Evolutionary conservation across 2,113 vertebrate genomes (phyloP).

Genomic region (Plectropomus leopardus): DNA sequence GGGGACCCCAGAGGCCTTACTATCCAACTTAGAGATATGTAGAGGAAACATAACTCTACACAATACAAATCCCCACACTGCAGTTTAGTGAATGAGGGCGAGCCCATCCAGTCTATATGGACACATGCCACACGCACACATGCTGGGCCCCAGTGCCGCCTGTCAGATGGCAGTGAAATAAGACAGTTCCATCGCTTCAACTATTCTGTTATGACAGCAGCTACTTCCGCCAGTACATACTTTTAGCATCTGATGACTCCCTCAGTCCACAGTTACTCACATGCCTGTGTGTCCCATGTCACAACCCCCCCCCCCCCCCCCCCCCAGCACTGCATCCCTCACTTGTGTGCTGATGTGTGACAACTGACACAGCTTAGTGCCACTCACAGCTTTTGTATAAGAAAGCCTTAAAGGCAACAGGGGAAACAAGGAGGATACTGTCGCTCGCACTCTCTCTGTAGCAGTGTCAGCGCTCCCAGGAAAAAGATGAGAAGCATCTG

Average conservation of each 20-base stretch:
- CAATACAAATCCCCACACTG: constrained; percentile 62
- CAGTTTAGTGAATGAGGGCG: constrained; percentile 28
- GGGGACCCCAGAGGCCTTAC: constrained; percentile 68
- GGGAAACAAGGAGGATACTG: constrained; percentile 58
- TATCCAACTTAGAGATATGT: constrained; percentile 59
- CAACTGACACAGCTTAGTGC: constrained; percentile 78
- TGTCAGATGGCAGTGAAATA: constrained; percentile 65
- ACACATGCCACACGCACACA: constrained; percentile 43
- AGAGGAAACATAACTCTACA: constrained; percentile 64
- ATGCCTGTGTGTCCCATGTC: constrained; percentile 67
- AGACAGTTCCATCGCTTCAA: constrained; percentile 59
- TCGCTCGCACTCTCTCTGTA: constrained; percentile 38
- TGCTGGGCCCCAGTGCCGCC: constrained; percentile 42
- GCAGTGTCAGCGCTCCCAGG: constrained; percentile 44
- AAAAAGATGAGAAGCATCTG: constrained; percentile 46
- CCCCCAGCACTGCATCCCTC: constrained; percentile 64
- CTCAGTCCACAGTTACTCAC: constrained; percentile 42
- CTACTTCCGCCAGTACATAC: constrained; percentile 61
- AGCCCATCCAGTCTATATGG: constrained; percentile 38
- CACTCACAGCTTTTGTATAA: constrained; percentile 69
- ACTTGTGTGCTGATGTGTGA: constrained; percentile 76
- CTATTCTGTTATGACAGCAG: constrained; percentile 64
- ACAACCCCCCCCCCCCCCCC: constrained; percentile 24
- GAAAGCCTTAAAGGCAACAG: constrained; percentile 69
- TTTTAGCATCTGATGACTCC: constrained; percentile 59